Evolutionary conservation across 2,797 vertebrate species (phyloP).

Genomic region (Mus spretus): DNA sequence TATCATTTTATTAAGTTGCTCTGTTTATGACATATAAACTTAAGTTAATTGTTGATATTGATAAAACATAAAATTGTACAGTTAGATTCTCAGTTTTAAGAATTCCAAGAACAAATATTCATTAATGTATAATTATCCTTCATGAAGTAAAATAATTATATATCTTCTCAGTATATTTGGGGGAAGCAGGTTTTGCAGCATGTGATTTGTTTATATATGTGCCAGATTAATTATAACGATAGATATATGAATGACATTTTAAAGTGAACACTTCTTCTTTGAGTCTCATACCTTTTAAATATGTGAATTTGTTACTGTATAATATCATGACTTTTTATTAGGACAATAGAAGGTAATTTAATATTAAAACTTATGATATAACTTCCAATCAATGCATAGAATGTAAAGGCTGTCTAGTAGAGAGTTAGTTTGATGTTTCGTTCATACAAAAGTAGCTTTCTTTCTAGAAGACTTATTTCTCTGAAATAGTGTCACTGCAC

Average conservation of each 20-base stretch:
- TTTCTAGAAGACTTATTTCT: constrained; percentile 1
- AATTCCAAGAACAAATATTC: background rate
- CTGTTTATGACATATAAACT: background rate
- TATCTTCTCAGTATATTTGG: background rate
- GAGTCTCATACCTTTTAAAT: background rate
- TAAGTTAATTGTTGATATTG: background rate
- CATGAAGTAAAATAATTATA: background rate
- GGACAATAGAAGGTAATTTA: background rate
- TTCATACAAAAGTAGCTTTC: background rate
- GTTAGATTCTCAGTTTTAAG: background rate
- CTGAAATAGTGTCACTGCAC: background rate
- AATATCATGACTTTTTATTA: background rate
- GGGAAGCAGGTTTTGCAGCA: background rate
- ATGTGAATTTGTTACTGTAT: constrained; percentile 3
- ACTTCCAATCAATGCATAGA: background rate
- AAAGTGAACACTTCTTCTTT: background rate
- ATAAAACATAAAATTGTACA: background rate
- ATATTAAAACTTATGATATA: background rate
- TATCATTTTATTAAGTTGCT: constrained; percentile 23
- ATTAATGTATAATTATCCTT: background rate
- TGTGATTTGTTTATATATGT: background rate
- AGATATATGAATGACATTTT: background rate
- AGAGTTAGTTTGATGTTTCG: background rate
- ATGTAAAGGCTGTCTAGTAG: background rate
- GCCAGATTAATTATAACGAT: background rate